Conservation (phyloP, 2,113 vertebrate genomes). For the Myotis lucifugus region DNA sequence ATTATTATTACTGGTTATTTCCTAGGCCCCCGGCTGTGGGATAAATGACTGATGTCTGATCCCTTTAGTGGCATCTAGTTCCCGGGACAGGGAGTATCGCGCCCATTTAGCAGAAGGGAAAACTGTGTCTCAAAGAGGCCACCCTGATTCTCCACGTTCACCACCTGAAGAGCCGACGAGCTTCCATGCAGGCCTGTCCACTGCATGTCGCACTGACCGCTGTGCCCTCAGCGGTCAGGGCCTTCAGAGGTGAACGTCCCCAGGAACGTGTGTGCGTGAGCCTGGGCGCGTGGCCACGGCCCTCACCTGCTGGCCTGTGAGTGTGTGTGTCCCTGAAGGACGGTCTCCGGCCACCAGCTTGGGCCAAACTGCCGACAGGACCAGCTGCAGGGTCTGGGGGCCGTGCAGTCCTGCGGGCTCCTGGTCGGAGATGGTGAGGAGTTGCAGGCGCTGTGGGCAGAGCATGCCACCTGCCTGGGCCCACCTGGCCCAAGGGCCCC, state of each 20-base stretch:
- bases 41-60: not conserved
- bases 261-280: not conserved
- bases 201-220: fast-evolving
- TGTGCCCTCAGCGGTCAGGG: not conserved
- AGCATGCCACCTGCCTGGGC: fast-evolving
- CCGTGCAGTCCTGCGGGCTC: too few relatives aligned
- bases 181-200: not conserved
- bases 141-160: not conserved
- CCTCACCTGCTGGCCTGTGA: not conserved
- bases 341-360: not conserved
- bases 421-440: not conserved
- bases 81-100: not conserved
- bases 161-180: not conserved
- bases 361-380: not conserved
- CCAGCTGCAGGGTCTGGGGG: not conserved
- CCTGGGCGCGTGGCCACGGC: too few relatives aligned
- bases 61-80: not conserved
- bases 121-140: not conserved
- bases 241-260: not conserved
- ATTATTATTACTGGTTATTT: not conserved
- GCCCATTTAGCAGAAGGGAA: not conserved
- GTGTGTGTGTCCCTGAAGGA: not conserved
- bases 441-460: not conserved
- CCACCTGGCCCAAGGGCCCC: too few relatives aligned
- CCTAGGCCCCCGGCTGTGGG: not conserved